These are phyloP conservation scores for Hoplostethus mediterraneus DNA, from an alignment of 2,797 vertebrate species.

Conservation along the genomic window DNA sequence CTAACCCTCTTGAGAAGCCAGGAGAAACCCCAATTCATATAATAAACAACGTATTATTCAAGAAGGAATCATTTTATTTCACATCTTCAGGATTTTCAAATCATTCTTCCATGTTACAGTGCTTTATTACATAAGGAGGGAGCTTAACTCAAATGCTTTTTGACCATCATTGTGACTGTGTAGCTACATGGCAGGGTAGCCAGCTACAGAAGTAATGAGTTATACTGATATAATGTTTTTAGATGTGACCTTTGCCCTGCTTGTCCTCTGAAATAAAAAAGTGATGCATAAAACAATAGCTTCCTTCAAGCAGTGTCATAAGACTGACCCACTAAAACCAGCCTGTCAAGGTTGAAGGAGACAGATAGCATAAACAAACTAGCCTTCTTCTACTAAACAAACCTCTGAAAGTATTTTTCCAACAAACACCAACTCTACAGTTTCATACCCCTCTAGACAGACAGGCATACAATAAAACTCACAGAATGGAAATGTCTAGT, in stretches of 20 bases:
- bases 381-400: neutral
- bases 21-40: neutral
- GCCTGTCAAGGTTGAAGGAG: neutral
- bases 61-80: conserved; percentile 57
- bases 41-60: neutral
- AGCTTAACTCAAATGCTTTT: neutral
- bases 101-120: conserved; percentile 23
- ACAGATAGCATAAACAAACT: neutral
- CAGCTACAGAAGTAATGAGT: neutral
- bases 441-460: conserved; percentile 16
- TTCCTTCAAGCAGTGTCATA: neutral
- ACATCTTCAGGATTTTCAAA: conserved; percentile 9
- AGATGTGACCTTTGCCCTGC: neutral
- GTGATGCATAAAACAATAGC: neutral
- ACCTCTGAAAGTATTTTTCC: neutral
- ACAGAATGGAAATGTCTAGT: conserved; percentile 13
- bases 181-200: conserved; percentile 5
- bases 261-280: neutral
- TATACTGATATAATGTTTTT: neutral
- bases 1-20: neutral
- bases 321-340: too few species aligned
- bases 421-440: conserved; percentile 7
- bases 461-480: conserved; percentile 25
- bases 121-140: conserved; percentile 32
- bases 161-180: conserved; percentile 2